phyloP scores from a whole-genome alignment of 2,113 vertebrate species.

The Cephalopholis sonnerati region DNA sequence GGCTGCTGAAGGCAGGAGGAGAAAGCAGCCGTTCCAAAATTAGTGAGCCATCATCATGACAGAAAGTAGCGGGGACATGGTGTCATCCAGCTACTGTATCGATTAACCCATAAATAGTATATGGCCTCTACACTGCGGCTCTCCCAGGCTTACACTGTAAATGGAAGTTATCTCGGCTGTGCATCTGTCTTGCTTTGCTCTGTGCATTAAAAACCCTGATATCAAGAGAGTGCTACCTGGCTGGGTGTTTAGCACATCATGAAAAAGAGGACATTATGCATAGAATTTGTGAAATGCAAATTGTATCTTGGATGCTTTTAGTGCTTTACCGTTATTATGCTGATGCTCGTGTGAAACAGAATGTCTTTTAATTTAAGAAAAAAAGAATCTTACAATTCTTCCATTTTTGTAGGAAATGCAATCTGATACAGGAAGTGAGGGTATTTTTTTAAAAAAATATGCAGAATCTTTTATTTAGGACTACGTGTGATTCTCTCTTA shows the following conservation, averaged over 20 bases:
- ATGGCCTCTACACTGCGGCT: conserved; percentile 91
- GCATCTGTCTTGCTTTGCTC: conserved; percentile 70
- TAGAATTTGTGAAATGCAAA: conserved; percentile 36
- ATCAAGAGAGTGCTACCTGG: conserved; percentile 26
- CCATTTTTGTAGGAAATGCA: conserved; percentile 17
- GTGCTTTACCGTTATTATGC: conserved; percentile 10
- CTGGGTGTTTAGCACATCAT: conserved; percentile 18
- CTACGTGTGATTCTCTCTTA: conserved; percentile 40
- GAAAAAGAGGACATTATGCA: conserved; percentile 17
- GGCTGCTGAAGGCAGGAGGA: conserved; percentile 80
- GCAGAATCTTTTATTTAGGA: conserved; percentile 20
- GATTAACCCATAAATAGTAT: conserved; percentile 92
- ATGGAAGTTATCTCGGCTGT: conserved; percentile 77
- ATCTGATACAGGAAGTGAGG: conserved; percentile 15
- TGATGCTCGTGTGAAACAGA: conserved; percentile 25
- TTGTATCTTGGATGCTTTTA: conserved; percentile 10
- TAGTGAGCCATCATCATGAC: conserved; percentile 96
- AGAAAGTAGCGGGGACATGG: conserved; percentile 94
- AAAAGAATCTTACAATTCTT: neutral
- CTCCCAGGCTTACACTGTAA: conserved; percentile 76
- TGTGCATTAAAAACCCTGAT: conserved; percentile 46
- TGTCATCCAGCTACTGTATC: conserved; percentile 95
- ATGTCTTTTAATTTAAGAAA: conserved; percentile 16
- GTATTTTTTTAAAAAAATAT: conserved; percentile 5
- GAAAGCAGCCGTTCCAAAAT: conserved; percentile 94